Percentiles rank a stretch among this genome's conserved stretches.
These are phyloP conservation scores for Bibio marci DNA, from an alignment of 2,888 invertebrate species.

Conservation along the genomic window DNA sequence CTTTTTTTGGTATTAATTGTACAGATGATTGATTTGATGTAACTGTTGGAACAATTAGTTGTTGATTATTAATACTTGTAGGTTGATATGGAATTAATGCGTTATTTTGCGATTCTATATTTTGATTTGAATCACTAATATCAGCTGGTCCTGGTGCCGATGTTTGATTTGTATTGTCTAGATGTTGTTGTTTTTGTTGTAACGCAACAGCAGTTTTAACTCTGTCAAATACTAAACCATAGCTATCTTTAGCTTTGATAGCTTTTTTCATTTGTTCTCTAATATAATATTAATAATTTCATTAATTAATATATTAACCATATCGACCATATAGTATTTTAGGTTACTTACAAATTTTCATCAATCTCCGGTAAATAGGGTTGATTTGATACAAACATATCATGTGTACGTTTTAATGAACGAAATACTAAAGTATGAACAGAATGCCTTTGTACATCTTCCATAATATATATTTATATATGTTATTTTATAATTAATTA, in stretches of 20 bases:
- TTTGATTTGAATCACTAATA: not conserved
- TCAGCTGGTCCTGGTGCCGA: not conserved
- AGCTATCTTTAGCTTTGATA: constrained; percentile 71
- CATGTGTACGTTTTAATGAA: constrained; percentile 91
- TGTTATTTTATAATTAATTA: too few relatives aligned
- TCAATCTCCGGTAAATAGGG: constrained; percentile 69
- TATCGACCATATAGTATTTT: too few relatives aligned
- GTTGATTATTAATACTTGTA: not conserved
- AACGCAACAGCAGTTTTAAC: constrained; percentile 36
- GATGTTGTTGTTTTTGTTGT: constrained; percentile 36
- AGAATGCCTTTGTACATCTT: constrained; percentile 89
- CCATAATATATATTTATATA: constrained; percentile 21
- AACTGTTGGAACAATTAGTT: constrained; percentile 9
- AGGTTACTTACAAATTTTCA: constrained; percentile 64
- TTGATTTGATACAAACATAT: constrained; percentile 90
- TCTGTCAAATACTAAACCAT: constrained; percentile 65
- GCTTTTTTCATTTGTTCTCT: constrained; percentile 57
- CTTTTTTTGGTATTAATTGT: constrained; percentile 47
- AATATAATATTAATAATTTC: constrained; percentile 10
- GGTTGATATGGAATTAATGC: not conserved
- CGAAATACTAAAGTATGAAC: constrained; percentile 94
- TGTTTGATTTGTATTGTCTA: constrained; percentile 22
- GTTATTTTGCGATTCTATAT: not conserved
- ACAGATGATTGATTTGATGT: constrained; percentile 16
- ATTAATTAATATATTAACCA: too few relatives aligned